phyloP scores from a whole-genome alignment of 92 coral and sea anemone species.

The Galaxea fascicularis region DNA sequence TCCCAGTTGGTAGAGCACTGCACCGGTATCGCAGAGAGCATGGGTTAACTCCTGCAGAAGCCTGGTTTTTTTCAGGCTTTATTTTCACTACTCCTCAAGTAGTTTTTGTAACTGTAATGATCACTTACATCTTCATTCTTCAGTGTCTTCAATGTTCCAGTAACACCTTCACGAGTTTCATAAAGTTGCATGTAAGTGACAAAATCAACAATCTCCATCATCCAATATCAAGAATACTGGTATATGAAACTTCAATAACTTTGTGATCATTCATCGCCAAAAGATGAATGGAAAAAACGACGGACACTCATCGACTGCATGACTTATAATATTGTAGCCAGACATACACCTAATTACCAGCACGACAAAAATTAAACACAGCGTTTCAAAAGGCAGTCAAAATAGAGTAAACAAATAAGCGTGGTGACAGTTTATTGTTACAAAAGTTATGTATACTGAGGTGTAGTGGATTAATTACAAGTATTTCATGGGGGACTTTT shows the following conservation, averaged over 20 bases:
- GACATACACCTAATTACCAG: neutral
- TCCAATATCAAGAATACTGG: neutral
- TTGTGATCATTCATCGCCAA: neutral
- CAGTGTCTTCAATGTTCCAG: too few relatives aligned
- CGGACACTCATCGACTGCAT: neutral
- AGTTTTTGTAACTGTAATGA: too few relatives aligned
- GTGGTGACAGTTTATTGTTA: conserved; percentile 22
- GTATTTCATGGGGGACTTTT: neutral
- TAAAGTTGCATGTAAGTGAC: too few relatives aligned
- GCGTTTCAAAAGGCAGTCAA: neutral
- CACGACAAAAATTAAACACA: neutral
- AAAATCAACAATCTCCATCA: too few relatives aligned
- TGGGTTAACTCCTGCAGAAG: too few relatives aligned
- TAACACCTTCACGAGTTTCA: too few relatives aligned
- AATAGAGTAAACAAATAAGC: neutral
- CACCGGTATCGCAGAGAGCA: too few relatives aligned
- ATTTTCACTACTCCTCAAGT: too few relatives aligned
- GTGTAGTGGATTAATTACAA: conserved; percentile 9
- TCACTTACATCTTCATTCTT: too few relatives aligned
- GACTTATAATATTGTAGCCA: neutral
- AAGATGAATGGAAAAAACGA: neutral
- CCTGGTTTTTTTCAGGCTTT: too few relatives aligned
- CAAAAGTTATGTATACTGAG: neutral
- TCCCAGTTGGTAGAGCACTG: too few relatives aligned
- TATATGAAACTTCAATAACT: neutral